Evolutionary conservation across 2,888 invertebrate genomes (phyloP), one percentile per base, ranked within the genome.

Genomic region (Teleogryllus oceanicus): DNA sequence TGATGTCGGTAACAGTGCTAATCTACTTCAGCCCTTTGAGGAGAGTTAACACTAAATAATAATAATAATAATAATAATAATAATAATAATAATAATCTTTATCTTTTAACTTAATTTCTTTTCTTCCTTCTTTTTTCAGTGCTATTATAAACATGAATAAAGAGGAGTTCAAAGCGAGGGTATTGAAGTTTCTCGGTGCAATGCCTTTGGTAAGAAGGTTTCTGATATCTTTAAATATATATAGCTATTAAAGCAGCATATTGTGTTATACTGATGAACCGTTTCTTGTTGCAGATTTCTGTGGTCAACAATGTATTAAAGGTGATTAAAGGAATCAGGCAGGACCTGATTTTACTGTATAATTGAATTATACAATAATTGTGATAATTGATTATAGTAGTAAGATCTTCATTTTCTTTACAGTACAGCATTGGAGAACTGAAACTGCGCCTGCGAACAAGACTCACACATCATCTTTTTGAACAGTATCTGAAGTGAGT

Each of bases 291-390:
- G 79, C 90, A 96, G 94, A 94, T 99, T 86, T 96, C 98, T 0
- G 88, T 97, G 82, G 95, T 98, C 74, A 99, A 98, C 88, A 97
- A 97, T 85, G 89, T 96, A 80, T 88, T 99, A 81, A 98, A 97
- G 89, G 90, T 90, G 86, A 86, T 84, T 83, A 78, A 74, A 62
- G 10, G 11, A 11, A 8, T 18, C 18, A 74, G 18, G 20, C 20
- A 74, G 74, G 16, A 24, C 37, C 75, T n/a, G n/a, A 75, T 74
- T 74, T 13, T 75, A 24, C 75, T 13, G n/a, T 24, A 11, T 21
- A 20, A 75, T 20, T 16, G 12, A 2, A 75, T 80, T 62, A 49
- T 78, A 78, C 49, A 75, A 12, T 74, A 74, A 62, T 50, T 80
- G 37, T 10, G 51, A 21, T 50, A 75, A 50, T 37, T 37, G 37